Conservation (phyloP, 2,888 invertebrate species). For the Clitarchus hookeri region DNA sequence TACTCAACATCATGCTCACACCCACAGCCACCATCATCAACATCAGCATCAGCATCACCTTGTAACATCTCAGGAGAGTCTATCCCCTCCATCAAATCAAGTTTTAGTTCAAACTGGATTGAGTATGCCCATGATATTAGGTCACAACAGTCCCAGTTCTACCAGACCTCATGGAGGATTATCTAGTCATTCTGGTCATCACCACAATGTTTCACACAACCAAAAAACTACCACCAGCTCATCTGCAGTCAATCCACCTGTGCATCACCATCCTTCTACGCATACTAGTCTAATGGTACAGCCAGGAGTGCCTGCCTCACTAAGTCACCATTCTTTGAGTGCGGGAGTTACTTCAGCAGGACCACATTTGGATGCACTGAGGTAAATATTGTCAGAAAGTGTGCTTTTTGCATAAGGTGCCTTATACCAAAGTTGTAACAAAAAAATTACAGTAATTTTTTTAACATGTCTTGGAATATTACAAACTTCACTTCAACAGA, state of each 20-base stretch:
- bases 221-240: constrained; percentile 65
- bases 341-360: constrained; percentile 53
- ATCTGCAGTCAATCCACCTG: constrained; percentile 22
- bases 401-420: too few species aligned
- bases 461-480: too few species aligned
- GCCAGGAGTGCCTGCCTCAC: constrained; percentile 58
- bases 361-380: constrained; percentile 71
- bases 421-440: too few species aligned
- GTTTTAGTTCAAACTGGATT: constrained; percentile 29
- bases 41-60: constrained; percentile 33
- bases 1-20: constrained; percentile 43
- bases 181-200: constrained; percentile 33
- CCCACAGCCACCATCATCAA: constrained; percentile 39
- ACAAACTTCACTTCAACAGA: too few species aligned
- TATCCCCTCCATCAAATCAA: constrained; percentile 28
- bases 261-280: constrained; percentile 33
- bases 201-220: constrained; percentile 59
- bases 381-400: constrained; percentile 28
- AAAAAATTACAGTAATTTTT: too few species aligned
- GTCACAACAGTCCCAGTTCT: constrained; percentile 21
- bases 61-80: constrained; percentile 27
- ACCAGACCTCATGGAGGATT: constrained; percentile 29
- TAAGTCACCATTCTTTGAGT: constrained; percentile 60
- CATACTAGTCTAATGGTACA: constrained; percentile 59
- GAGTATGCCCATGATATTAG: constrained; percentile 29